These are phyloP conservation scores for Dromococcyx pavoninus DNA, from an alignment of 2,797 vertebrate species.

Conservation along the genomic window DNA sequence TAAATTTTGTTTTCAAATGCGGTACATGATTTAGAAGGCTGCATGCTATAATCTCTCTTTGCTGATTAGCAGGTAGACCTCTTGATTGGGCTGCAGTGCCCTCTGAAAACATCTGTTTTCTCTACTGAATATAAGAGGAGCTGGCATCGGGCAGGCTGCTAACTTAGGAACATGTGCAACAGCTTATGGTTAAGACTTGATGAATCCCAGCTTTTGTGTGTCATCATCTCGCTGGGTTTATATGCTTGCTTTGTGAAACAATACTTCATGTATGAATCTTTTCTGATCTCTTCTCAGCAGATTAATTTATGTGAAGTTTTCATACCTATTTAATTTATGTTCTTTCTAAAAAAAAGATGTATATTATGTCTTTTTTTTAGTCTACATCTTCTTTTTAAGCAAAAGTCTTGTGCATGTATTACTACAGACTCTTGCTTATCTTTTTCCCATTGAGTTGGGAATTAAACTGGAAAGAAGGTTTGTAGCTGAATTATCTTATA, in stretches of 20 bases:
- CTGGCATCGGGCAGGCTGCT: background rate
- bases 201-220: background rate
- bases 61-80: background rate
- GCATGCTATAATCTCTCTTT: background rate
- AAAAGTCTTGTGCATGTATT: background rate
- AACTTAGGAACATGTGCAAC: background rate
- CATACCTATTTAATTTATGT: background rate
- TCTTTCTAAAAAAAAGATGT: background rate
- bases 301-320: background rate
- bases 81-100: background rate
- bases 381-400: background rate
- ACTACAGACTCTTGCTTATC: background rate
- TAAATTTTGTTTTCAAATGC: background rate
- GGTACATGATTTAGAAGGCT: background rate
- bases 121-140: background rate
- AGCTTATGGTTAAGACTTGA: background rate
- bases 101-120: background rate
- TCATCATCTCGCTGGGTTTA: background rate
- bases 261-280: background rate
- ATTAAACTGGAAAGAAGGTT: background rate
- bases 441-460: background rate
- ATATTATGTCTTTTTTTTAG: background rate
- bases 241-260: background rate
- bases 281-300: background rate
- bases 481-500: background rate